A percentile compares a stretch with the other conserved stretches of the same genome.
phyloP scores from a whole-genome alignment of 2,113 vertebrate species.

The Ranitomeya imitator region DNA sequence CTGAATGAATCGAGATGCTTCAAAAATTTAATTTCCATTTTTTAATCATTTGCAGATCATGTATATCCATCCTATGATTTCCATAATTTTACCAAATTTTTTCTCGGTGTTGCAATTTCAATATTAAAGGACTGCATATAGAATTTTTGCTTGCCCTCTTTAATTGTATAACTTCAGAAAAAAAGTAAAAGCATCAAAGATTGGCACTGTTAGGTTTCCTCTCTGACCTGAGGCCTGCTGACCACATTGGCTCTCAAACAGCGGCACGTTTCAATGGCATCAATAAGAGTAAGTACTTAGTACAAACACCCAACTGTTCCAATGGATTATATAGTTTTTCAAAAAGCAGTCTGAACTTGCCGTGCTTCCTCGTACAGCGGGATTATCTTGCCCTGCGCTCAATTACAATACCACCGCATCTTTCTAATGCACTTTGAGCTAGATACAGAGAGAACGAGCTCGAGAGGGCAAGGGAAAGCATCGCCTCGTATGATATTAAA shows the following conservation, averaged over 20 bases:
- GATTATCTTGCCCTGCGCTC: constrained; percentile 23
- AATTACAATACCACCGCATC: constrained; percentile 16
- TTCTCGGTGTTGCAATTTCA: too few species aligned
- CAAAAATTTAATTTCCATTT: too few species aligned
- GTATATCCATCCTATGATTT: too few species aligned
- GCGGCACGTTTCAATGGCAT: constrained; percentile 8
- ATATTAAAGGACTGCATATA: neutral
- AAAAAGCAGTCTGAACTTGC: constrained; percentile 26
- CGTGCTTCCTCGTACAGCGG: constrained; percentile 7
- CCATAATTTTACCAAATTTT: too few species aligned
- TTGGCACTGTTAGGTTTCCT: neutral
- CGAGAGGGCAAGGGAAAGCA: neutral
- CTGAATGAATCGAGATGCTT: too few species aligned
- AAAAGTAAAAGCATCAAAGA: neutral
- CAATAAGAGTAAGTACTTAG: constrained; percentile 31
- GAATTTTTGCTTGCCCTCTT: neutral
- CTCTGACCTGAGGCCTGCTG: constrained; percentile 25
- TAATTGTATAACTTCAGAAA: constrained; percentile 27
- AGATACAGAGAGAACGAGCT: neutral
- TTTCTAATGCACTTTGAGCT: constrained; percentile 13
- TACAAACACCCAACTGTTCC: constrained; percentile 23
- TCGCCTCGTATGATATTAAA: constrained; percentile 34
- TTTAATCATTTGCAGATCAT: too few species aligned
- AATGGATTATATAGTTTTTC: constrained; percentile 25
- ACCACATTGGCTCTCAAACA: constrained; percentile 7